Evolutionary conservation across 2,113 vertebrate genomes (phyloP).

Genomic region (Forbesichthys agassizii): DNA sequence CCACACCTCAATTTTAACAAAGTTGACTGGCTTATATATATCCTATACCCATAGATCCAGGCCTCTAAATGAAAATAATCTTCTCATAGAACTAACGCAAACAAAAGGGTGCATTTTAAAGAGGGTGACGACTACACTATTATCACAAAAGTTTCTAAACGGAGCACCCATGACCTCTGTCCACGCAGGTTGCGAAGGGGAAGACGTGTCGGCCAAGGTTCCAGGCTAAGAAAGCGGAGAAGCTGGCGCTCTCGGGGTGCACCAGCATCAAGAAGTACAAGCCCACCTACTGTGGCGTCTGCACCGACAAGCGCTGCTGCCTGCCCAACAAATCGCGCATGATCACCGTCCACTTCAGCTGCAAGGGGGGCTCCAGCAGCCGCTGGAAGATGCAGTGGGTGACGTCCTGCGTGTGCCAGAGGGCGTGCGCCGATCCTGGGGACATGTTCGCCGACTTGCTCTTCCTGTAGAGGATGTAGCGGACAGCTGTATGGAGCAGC

Average conservation of each 20-base stretch:
- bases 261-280: slow-evolving; percentile 83
- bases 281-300: slow-evolving; percentile 88
- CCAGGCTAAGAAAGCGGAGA: slow-evolving; percentile 83
- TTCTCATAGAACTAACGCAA: no score
- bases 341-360: slow-evolving; percentile 87
- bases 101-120: no score
- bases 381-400: slow-evolving; percentile 97
- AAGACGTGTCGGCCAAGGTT: slow-evolving; percentile 88
- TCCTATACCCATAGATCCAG: neutral
- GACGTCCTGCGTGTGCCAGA: slow-evolving; percentile 91
- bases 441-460: slow-evolving; percentile 89
- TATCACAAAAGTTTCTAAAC: no score
- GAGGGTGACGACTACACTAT: no score
- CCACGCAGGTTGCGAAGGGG: slow-evolving; percentile 82
- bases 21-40: no score
- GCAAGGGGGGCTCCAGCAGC: slow-evolving; percentile 80
- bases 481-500: neutral
- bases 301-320: slow-evolving; percentile 89
- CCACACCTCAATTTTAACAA: no score
- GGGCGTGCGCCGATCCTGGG: slow-evolving; percentile 81
- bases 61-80: neutral
- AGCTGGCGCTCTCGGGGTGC: slow-evolving; percentile 87
- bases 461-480: slow-evolving; percentile 72
- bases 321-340: slow-evolving; percentile 86
- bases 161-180: neutral